Evolutionary conservation across 1,140 invertebrate genomes (phyloP), one percentile per base, ranked within the genome.

Genomic region (Metaphire vulgaris): DNA sequence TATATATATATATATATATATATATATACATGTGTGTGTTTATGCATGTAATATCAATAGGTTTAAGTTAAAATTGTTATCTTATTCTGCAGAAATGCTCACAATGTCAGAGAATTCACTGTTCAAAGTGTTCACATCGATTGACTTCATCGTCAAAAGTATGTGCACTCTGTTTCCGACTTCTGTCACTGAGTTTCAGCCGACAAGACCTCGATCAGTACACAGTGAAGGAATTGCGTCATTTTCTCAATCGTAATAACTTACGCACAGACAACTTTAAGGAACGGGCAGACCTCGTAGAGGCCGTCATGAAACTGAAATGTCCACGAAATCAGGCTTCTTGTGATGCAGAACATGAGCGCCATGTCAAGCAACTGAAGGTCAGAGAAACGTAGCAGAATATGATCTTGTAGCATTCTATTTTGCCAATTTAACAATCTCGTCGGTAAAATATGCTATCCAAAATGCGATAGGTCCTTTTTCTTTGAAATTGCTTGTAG

Each of bases 281-380:
- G 33, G 85, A 86, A 75, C 86, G 86, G 77, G 76, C 82, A 74
- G 85, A 86, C 73, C 76, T 86, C 0, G 83, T 85, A 73, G 85
- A 86, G 28, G 77, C 85, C 0, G 76, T 85, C 28, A 73, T 85
- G 30, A 73, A 79, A 21, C 21, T 56, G 6, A 56, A 21, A 76
- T 81, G 79, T 29, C 78, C 70, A 69, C 73, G 75, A 21, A 70
- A 79, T 14, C 74, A 77, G 34, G 72, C 30, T 67, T 56, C 26
- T 28, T 33, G 33, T 29, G 71, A 80, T 69, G 64, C 69, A 1
- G 79, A 81, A 71, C 80, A 80, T 65, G 66, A 67, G 14, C 74
- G 78, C 26, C 77, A 66, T 29, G 74, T 81, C 2, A 33, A 76
- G 26, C 30, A 80, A 72, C 71, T 82, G 34, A 75, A 79, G 26